Conservation (phyloP, 2,113 vertebrate species). For the Grantiella picta region DNA sequence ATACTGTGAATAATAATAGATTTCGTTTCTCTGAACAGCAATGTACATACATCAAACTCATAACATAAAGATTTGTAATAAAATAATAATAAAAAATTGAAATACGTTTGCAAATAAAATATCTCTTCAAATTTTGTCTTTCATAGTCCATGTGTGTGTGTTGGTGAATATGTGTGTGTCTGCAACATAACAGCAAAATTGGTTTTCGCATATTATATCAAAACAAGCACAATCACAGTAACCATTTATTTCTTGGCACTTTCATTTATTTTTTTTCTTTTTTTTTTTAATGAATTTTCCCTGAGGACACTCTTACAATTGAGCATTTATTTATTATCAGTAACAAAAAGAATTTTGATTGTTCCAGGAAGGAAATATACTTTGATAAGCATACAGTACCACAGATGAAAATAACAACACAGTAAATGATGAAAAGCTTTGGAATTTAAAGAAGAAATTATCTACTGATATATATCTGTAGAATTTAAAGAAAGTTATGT, state of each 20-base stretch:
- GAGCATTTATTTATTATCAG: constrained; percentile 72
- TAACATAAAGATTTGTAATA: constrained; percentile 36
- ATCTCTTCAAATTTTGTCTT: constrained; percentile 48
- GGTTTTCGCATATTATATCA: constrained; percentile 73
- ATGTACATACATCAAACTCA: constrained; percentile 16
- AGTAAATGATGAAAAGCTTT: constrained; percentile 9
- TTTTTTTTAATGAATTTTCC: constrained; percentile 61
- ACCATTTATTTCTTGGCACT: constrained; percentile 64
- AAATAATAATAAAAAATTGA: constrained; percentile 67
- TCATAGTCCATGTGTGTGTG: neutral
- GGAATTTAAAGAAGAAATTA: neutral
- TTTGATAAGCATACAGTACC: constrained; percentile 50
- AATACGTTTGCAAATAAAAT: constrained; percentile 62
- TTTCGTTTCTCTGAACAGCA: neutral
- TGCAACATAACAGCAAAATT: constrained; percentile 52
- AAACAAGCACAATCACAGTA: constrained; percentile 66
- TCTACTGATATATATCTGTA: neutral
- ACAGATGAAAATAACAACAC: constrained; percentile 41
- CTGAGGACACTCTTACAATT: constrained; percentile 64
- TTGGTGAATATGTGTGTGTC: neutral
- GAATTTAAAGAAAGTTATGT: neutral
- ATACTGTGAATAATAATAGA: constrained; percentile 14
- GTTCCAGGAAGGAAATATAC: constrained; percentile 52
- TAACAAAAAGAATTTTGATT: constrained; percentile 66
- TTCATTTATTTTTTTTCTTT: constrained; percentile 39